These are phyloP conservation scores for Emydocephalus ijimae DNA, from an alignment of 2,113 vertebrate species.

Conservation along the genomic window DNA sequence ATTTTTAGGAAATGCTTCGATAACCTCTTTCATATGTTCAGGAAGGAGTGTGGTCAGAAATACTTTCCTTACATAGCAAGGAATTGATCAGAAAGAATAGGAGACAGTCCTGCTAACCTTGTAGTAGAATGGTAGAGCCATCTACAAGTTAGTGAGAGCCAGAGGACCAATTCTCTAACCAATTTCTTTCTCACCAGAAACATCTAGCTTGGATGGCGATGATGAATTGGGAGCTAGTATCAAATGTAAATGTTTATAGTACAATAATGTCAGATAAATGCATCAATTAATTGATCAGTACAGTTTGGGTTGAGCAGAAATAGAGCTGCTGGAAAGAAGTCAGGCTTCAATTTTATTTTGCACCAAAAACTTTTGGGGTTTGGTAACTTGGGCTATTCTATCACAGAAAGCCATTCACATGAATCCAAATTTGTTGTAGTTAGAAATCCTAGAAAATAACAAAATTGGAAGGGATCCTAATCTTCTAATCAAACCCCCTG, in stretches of 20 bases:
- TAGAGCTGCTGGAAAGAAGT: conserved; percentile 69
- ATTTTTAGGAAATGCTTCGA: conserved; percentile 13
- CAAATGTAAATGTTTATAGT: conserved; percentile 78
- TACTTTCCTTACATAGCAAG: conserved; percentile 45
- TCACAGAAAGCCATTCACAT: conserved; percentile 41
- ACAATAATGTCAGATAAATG: conserved; percentile 76
- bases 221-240: conserved; percentile 80
- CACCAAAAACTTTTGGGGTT: conserved; percentile 66
- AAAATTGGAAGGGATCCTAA: background rate
- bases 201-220: conserved; percentile 71
- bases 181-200: conserved; percentile 75
- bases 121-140: conserved; percentile 62
- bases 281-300: conserved; percentile 77
- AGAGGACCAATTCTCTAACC: conserved; percentile 75
- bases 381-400: conserved; percentile 55
- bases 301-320: conserved; percentile 69
- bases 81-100: background rate
- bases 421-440: conserved; percentile 20
- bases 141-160: conserved; percentile 63
- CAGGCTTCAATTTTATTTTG: conserved; percentile 67
- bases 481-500: background rate
- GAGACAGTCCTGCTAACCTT: conserved; percentile 38
- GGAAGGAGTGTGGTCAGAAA: conserved; percentile 20
- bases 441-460: conserved; percentile 10
- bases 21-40: conserved; percentile 34